phyloP scores from a whole-genome alignment of 2,888 invertebrate species.

The Apotomis capreana region DNA sequence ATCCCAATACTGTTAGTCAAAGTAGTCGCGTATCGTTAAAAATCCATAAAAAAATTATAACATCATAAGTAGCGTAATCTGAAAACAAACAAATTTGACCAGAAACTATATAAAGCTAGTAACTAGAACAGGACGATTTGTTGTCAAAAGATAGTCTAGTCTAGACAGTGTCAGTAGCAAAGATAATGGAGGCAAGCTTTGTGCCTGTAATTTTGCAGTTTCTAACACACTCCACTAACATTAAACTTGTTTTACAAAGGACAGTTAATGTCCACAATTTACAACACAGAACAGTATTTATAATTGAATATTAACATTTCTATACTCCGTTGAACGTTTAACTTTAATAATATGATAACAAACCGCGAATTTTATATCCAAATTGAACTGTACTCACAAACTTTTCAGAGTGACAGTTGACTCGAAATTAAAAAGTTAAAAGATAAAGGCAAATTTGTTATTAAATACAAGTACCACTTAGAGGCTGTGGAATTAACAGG shows the following conservation, averaged over 20 bases:
- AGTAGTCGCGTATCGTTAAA: too few species aligned
- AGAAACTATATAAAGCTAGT: neutral
- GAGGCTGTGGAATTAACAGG: conserved; percentile 42
- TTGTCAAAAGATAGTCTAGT: neutral
- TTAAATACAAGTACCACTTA: conserved; percentile 62
- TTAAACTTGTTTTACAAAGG: too few species aligned
- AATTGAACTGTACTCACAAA: conserved; percentile 1
- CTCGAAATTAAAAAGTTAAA: conserved; percentile 55
- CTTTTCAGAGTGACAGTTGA: conserved; percentile 32
- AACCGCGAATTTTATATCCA: conserved; percentile 2
- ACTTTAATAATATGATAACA: conserved; percentile 20
- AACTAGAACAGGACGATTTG: neutral
- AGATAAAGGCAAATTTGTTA: conserved; percentile 60
- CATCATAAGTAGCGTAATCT: too few species aligned
- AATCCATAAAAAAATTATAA: too few species aligned
- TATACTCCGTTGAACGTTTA: neutral
- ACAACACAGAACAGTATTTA: neutral
- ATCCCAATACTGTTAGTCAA: too few species aligned
- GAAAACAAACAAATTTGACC: too few species aligned
- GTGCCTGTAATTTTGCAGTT: neutral
- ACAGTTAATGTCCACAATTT: neutral
- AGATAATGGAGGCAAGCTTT: conserved; percentile 6
- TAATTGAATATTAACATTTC: neutral
- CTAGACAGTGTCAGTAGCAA: conserved; percentile 13
- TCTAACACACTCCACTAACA: neutral